Base-by-base conservation (phyloP, 2,888 invertebrate species). In the Acanthococcus lagerstroemiae region DNA sequence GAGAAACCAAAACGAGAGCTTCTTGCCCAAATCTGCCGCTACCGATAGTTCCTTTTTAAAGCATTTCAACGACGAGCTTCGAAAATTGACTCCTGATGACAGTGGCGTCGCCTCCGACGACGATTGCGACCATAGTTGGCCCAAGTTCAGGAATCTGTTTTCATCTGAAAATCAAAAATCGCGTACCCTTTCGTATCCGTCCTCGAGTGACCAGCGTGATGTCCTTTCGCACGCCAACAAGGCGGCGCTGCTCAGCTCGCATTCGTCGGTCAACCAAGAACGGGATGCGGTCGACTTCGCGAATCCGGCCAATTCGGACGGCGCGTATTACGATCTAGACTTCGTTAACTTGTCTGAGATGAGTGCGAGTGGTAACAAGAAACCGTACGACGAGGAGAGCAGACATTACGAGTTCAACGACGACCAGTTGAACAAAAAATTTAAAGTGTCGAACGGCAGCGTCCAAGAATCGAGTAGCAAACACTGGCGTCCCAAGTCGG, bases 211-310 rank as follows among this genome's bases (percentile, higher is more conserved):
- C n/a, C n/a, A n/a, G n/a, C n/a, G n/a, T n/a, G n/a, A n/a, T n/a
- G n/a, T n/a, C n/a, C n/a, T n/a, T n/a, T n/a, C n/a, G n/a, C n/a
- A n/a, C n/a, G n/a, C n/a, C n/a, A n/a, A n/a, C n/a, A n/a, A n/a
- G n/a, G n/a, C n/a, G n/a, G n/a, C n/a, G n/a, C 93, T 75, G 85
- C 91, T 80, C 84, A 86, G 73, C 79, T 84, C 70, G 85, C n/a
- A 15, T n/a, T 15, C 37, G 37, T n/a, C 37, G 37, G n/a, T 37
- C 12, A 37, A 37, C 12, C 37, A 9, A n/a, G n/a, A 52, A 22
- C 52, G 52, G 3, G 52, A 22, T 4, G 5, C 52, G 4, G 52
- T 52, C 52, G 52, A 52, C 22, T 52, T 24, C 15, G 21, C 9
- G n/a, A 22, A 6, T 22, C 26, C 48, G 6, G 27, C 26, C 19